Evolutionary conservation across 2,113 vertebrate genomes (phyloP).

Genomic region (Rana temporaria): DNA sequence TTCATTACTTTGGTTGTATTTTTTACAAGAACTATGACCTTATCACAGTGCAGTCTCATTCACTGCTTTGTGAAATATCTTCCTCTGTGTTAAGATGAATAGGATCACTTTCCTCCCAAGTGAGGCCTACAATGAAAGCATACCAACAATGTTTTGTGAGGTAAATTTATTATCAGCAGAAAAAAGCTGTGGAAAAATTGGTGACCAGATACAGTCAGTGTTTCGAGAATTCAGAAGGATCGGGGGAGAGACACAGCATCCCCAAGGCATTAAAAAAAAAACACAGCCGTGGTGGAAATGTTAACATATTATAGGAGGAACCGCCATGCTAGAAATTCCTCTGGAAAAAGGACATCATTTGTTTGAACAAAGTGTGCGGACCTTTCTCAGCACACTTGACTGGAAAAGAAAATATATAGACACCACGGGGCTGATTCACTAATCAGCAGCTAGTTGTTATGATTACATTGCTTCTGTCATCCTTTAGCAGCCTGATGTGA

Average conservation of each 20-base stretch:
- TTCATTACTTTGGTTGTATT: too few species aligned
- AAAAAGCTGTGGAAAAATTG: neutral
- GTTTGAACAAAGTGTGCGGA: constrained; percentile 15
- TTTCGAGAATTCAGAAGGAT: neutral
- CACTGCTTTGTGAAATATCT: too few species aligned
- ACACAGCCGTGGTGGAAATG: constrained; percentile 15
- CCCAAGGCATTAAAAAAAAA: constrained; percentile 10
- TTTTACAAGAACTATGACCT: too few species aligned
- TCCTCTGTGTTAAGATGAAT: neutral
- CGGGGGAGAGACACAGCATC: neutral
- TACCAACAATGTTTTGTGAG: neutral
- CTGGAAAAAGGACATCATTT: constrained; percentile 28
- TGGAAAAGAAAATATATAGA: constrained; percentile 6
- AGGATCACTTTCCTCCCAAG: neutral
- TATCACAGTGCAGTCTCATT: too few species aligned
- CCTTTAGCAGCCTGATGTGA: neutral
- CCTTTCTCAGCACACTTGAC: neutral
- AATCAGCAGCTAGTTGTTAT: constrained; percentile 13
- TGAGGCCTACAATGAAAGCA: neutral
- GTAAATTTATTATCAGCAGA: constrained; percentile 7
- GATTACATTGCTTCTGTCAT: constrained; percentile 15
- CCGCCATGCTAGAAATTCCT: constrained; percentile 9
- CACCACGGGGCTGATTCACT: constrained; percentile 9
- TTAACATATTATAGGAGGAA: neutral
- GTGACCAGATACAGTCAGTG: neutral